Evolutionary conservation across 1,140 invertebrate species (phyloP).

Genomic region (Pachypsylla venusta): DNA sequence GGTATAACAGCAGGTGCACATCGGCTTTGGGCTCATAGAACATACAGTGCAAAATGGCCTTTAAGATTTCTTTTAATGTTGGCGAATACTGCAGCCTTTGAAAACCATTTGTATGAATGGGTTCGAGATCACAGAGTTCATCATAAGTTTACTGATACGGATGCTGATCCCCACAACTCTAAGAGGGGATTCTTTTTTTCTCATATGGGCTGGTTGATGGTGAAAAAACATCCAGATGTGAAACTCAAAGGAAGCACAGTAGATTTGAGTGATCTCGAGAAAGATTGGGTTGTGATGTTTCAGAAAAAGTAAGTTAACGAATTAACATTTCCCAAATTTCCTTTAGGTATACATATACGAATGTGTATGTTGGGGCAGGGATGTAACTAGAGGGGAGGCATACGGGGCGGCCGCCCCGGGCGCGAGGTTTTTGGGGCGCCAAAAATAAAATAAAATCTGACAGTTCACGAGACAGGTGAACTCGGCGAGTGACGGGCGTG

Average conservation of each 20-base stretch:
- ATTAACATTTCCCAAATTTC: too few species aligned
- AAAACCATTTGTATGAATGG: slow-evolving; percentile 59
- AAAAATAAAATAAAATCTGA: too few species aligned
- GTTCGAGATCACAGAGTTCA: slow-evolving; percentile 76
- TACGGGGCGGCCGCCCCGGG: too few species aligned
- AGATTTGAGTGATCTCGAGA: slow-evolving; percentile 64
- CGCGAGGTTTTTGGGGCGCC: too few species aligned
- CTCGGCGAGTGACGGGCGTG: too few species aligned
- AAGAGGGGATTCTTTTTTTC: slow-evolving; percentile 70
- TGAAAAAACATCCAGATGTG: slow-evolving; percentile 73
- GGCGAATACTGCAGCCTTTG: slow-evolving; percentile 62
- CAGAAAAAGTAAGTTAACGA: slow-evolving; percentile 40
- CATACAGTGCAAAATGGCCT: slow-evolving; percentile 74
- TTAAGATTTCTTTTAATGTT: slow-evolving; percentile 55
- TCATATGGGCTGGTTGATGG: slow-evolving; percentile 81
- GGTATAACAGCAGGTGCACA: slow-evolving; percentile 81
- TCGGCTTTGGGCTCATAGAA: slow-evolving; percentile 70
- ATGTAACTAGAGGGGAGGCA: too few species aligned
- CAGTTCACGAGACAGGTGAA: too few species aligned
- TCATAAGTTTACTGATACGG: slow-evolving; percentile 81
- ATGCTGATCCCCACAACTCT: slow-evolving; percentile 75
- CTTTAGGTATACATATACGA: too few species aligned
- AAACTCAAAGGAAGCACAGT: slow-evolving; percentile 57
- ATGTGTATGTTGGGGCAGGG: background rate
- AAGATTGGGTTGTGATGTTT: slow-evolving; percentile 52